Percentiles rank a stretch among this genome's conserved stretches.
phyloP scores from a whole-genome alignment of 2,113 vertebrate species.

The Microtus richardsoni region DNA sequence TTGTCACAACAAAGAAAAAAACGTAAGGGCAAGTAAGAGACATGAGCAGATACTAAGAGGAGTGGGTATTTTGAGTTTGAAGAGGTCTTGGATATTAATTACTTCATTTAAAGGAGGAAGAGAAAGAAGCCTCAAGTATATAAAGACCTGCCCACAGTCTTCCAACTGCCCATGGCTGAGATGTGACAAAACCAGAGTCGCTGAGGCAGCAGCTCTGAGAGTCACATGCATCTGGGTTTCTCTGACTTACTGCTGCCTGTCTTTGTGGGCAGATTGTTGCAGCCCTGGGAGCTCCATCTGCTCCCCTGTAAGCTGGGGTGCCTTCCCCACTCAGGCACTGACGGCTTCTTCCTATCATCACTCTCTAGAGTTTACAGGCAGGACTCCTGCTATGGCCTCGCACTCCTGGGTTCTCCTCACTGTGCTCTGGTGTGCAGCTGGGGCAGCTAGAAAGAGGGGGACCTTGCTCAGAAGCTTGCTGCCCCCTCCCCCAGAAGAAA shows the following conservation, averaged over 20 bases:
- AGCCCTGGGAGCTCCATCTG: neutral
- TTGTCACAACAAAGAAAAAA: neutral
- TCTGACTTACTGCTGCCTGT: neutral
- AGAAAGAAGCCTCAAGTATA: neutral
- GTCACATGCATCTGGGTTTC: neutral
- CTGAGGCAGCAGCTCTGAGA: neutral
- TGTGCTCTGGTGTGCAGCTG: neutral
- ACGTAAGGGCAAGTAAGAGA: neutral
- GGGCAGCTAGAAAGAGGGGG: neutral
- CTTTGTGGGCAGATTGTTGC: neutral
- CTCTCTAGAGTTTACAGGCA: neutral
- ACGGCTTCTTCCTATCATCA: too few relatives aligned
- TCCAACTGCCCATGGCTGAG: neutral
- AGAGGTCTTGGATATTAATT: constrained; percentile 26
- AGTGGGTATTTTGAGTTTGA: constrained; percentile 21
- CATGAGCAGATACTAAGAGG: neutral
- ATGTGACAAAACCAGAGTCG: neutral
- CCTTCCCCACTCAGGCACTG: neutral
- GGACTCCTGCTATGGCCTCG: neutral
- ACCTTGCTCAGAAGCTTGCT: neutral
- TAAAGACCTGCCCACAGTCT: neutral
- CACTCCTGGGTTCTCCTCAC: neutral
- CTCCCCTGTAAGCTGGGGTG: neutral
- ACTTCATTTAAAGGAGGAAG: constrained; percentile 21
- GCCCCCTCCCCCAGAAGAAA: neutral